Base-by-base conservation (phyloP, 2,797 vertebrate genomes). In the Strix occidentalis region DNA sequence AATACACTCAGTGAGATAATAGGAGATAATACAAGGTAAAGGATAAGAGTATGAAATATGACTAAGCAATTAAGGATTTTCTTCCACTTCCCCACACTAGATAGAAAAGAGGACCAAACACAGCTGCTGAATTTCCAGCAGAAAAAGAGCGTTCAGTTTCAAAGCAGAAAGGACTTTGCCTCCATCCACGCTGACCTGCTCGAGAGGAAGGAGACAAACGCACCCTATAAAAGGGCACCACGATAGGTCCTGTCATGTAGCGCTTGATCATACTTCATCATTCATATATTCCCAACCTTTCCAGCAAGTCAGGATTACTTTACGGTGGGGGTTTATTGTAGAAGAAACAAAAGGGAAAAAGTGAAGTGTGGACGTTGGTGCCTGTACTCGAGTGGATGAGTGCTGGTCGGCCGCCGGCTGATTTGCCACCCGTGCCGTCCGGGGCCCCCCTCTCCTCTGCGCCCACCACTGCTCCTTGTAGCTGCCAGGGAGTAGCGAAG, bases 291-390 rank as follows among this genome's bases (percentile, higher is more conserved):
- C 35, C 19, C 41, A 56, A 6, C 20, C 13, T n/a, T 61, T 45
- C 53, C 19, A 3, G 25, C 33, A 75, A 28, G 8, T 41, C 31
- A 11, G 17, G 8, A 68, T 37, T 37, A 13, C 37, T 77, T 74
- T 31, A 33, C 4, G 20, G 17, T 3, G 13, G 8, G 33, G 39
- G 13, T 29, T 81, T 58, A 12, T 11, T 33, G 46, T 29, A 50
- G 60, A 68, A 64, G 43, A 69, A 63, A 20, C 13, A 51, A 63
- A 54, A 25, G 8, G 14, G 14, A 2, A 13, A 35, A 56, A 28
- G 31, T 4, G 24, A n/a, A 29, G 31, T 1, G 31, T 0, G 0
- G 20, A 16, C 51, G 61, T 53, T 6, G 5, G 41, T 89, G 28
- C 45, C 51, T 10, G 13, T 8, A 31, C 23, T 20, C 10, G 5